Conservation (phyloP, 2,888 invertebrate genomes). For the Conops quadrifasciatus region DNA sequence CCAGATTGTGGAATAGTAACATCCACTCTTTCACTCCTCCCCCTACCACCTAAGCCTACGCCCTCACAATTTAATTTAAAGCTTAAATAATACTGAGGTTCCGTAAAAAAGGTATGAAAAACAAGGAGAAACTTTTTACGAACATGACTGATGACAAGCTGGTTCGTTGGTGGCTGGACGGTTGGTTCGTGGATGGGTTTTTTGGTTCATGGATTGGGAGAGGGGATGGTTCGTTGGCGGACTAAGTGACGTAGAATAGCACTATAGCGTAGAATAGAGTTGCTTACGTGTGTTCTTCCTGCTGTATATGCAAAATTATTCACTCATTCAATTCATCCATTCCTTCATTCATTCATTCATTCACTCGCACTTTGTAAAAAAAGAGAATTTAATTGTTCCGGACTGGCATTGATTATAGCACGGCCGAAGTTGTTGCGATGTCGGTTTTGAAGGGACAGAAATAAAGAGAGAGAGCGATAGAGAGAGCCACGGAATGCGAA, state of each 20-base stretch:
- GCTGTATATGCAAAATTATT: not conserved
- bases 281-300: not conserved
- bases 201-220: not conserved
- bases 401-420: constrained; percentile 45
- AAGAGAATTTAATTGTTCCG: constrained; percentile 43
- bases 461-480: not conserved
- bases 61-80: no score
- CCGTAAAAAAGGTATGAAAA: no score
- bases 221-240: constrained; percentile 32
- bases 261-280: not conserved
- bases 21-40: not conserved
- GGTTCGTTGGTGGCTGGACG: constrained; percentile 7
- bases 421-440: constrained; percentile 32
- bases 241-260: not conserved
- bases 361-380: not conserved
- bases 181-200: not conserved
- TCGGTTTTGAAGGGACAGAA: constrained; percentile 18
- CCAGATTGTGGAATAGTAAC: not conserved
- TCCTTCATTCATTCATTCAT: not conserved
- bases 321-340: not conserved
- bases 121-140: not conserved
- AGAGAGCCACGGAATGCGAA: not conserved
- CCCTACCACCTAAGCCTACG: not conserved
- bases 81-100: no score
- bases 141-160: not conserved